Percentiles rank a stretch among this genome's conserved stretches.
Evolutionary conservation across 2,888 invertebrate genomes (phyloP).

Genomic region (Pyralis farinalis): DNA sequence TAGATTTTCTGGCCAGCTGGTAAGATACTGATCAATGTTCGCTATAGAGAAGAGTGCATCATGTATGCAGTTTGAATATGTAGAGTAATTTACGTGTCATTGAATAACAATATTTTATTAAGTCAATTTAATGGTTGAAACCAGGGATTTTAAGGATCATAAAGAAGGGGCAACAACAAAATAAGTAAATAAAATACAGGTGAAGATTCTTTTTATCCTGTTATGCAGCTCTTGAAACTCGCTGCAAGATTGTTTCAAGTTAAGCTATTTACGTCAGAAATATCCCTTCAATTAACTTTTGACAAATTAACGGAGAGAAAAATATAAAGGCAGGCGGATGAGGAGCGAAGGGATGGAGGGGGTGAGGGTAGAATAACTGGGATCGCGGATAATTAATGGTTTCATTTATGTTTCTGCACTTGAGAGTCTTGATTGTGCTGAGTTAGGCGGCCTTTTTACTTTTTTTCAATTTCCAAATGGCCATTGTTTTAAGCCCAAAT

Average conservation of each 20-base stretch:
- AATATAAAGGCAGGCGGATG: constrained; percentile 48
- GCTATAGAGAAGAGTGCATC: no score
- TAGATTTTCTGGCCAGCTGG: no score
- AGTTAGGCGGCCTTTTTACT: constrained; percentile 60
- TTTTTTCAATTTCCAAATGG: constrained; percentile 62
- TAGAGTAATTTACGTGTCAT: no score
- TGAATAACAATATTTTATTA: no score
- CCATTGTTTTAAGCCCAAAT: constrained; percentile 66
- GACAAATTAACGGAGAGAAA: constrained; percentile 66
- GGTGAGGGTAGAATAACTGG: constrained; percentile 64
- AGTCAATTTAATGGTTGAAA: no score
- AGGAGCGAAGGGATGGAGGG: constrained; percentile 24
- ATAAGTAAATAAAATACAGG: constrained; percentile 2
- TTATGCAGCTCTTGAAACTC: constrained; percentile 40
- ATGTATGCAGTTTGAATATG: no score
- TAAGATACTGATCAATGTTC: no score
- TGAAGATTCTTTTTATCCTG: constrained; percentile 32
- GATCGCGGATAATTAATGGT: constrained; percentile 78
- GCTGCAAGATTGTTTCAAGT: constrained; percentile 40
- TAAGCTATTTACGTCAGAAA: constrained; percentile 54
- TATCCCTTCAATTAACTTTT: constrained; percentile 68
- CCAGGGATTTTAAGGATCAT: neutral
- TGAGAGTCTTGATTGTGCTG: constrained; percentile 74
- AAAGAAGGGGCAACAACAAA: neutral
- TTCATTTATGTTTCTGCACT: constrained; percentile 80